Conservation (phyloP, 2,113 vertebrate species). For the Zosterops hypoxanthus region DNA sequence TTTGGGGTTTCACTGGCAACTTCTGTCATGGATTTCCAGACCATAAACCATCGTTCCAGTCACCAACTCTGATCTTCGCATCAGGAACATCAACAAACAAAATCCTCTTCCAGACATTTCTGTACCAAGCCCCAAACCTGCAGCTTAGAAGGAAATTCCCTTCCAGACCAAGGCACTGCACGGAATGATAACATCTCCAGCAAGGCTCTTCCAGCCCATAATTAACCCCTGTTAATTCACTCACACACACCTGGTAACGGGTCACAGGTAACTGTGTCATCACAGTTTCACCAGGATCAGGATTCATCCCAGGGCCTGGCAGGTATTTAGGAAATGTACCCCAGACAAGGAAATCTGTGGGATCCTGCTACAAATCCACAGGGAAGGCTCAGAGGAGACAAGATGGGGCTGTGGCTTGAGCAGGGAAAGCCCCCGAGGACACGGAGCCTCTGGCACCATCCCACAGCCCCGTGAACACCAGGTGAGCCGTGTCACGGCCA, state of each 20-base stretch:
- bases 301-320: not conserved
- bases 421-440: accelerated
- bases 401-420: accelerated
- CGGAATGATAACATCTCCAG: not conserved
- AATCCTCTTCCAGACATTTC: not conserved
- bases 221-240: not conserved
- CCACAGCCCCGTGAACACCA: not conserved
- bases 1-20: not conserved
- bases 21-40: not conserved
- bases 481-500: accelerated
- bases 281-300: not conserved
- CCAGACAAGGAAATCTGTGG: not conserved
- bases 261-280: not conserved
- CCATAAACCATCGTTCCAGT: accelerated
- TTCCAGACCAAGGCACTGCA: not conserved
- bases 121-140: not conserved
- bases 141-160: not conserved
- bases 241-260: not conserved
- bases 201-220: not conserved
- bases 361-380: not conserved
- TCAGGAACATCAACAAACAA: not conserved
- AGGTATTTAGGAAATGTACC: not conserved
- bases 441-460: accelerated
- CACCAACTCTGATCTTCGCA: not conserved
- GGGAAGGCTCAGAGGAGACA: not conserved